These are phyloP conservation scores for Rhincodon typus DNA, from an alignment of 2,797 vertebrate genomes.

Conservation along the genomic window DNA sequence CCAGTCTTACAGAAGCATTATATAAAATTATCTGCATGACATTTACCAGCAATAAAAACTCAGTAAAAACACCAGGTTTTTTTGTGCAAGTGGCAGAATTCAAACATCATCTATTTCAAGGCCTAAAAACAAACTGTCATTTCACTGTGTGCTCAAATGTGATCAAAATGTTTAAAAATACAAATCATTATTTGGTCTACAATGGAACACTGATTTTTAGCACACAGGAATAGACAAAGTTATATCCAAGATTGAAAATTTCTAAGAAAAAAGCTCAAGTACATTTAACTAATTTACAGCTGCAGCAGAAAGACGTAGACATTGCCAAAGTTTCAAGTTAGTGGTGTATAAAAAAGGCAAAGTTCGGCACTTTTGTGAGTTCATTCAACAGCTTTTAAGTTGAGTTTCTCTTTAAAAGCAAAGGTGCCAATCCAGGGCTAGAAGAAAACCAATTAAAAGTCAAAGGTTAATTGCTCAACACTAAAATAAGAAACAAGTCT, in stretches of 20 bases:
- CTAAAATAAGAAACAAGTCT: not conserved
- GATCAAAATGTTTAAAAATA: not conserved
- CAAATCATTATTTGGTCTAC: not conserved
- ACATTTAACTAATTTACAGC: not conserved
- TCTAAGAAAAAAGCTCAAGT: not conserved
- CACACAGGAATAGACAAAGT: not conserved
- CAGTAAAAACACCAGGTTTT: slow-evolving; percentile 21
- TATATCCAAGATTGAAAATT: not conserved
- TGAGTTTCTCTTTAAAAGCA: not conserved
- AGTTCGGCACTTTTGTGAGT: not conserved
- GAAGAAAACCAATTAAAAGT: not conserved
- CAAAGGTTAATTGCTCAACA: not conserved
- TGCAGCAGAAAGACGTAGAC: too few relatives aligned
- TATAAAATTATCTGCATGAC: not conserved
- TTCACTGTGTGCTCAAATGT: not conserved
- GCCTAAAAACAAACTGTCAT: not conserved
- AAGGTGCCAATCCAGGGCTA: not conserved
- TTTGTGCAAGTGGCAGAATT: not conserved
- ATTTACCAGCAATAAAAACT: not conserved
- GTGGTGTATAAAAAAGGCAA: not conserved
- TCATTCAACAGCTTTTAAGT: not conserved
- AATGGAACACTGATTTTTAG: not conserved
- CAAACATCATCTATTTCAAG: not conserved
- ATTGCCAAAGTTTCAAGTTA: not conserved
- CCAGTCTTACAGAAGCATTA: not conserved